Conservation (phyloP, 2,888 invertebrate species). For the Cinara cedri region DNA sequence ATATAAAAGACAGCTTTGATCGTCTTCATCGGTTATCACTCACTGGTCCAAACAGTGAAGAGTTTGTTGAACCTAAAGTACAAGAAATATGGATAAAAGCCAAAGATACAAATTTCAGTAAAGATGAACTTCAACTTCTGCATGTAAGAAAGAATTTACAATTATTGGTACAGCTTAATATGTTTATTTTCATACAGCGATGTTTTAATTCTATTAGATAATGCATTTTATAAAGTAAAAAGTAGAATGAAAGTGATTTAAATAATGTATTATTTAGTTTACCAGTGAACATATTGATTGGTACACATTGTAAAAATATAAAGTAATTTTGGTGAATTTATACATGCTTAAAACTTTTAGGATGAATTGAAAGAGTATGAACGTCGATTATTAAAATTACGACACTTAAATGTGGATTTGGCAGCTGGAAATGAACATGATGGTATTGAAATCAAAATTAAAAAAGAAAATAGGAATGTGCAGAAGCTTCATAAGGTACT, state of each 20-base stretch:
- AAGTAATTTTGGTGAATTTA: not conserved
- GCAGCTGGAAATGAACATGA: conserved; percentile 71
- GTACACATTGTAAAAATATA: too few relatives aligned
- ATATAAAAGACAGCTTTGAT: conserved; percentile 80
- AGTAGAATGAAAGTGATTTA: too few relatives aligned
- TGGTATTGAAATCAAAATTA: conserved; percentile 77
- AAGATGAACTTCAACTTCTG: conserved; percentile 81
- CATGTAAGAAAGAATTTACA: conserved; percentile 67
- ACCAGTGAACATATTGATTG: too few relatives aligned
- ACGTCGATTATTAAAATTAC: conserved; percentile 79
- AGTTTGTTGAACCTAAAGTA: conserved; percentile 90
- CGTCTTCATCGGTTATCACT: conserved; percentile 76
- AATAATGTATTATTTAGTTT: too few relatives aligned
- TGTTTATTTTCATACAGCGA: too few relatives aligned
- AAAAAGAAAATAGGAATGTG: conserved; percentile 82
- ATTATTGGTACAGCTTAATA: too few relatives aligned
- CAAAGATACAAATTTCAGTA: conserved; percentile 77
- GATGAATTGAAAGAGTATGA: conserved; percentile 87
- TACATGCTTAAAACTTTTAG: conserved; percentile 63
- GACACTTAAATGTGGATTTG: conserved; percentile 82
- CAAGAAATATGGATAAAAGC: conserved; percentile 88
- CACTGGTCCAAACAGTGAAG: conserved; percentile 79
- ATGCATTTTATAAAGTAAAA: too few relatives aligned
- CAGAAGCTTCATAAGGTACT: conserved; percentile 83
- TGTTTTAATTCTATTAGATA: too few relatives aligned